These are phyloP conservation scores for Phalacrocorax aristotelis DNA, from an alignment of 2,113 vertebrate genomes.

Conservation along the genomic window DNA sequence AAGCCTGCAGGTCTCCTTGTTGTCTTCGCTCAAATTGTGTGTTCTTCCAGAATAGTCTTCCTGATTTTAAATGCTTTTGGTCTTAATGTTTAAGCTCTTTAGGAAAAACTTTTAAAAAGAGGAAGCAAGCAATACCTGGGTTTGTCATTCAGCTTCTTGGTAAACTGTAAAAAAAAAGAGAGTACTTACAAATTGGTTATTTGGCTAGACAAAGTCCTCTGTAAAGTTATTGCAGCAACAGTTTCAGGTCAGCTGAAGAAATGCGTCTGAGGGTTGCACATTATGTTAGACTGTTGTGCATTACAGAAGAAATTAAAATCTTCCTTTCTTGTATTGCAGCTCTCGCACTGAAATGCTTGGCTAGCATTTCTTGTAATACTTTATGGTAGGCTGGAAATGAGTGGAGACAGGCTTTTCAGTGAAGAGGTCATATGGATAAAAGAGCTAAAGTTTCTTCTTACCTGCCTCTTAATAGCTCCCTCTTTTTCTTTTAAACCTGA, in stretches of 20 bases:
- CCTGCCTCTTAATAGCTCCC: background rate
- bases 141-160: background rate
- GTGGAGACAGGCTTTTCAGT: background rate
- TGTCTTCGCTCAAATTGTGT: background rate
- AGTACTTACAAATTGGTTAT: background rate
- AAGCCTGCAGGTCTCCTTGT: background rate
- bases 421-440: background rate
- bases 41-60: background rate
- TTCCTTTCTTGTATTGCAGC: background rate
- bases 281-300: background rate
- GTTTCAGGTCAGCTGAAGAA: background rate
- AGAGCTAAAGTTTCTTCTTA: background rate
- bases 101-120: background rate
- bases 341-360: background rate
- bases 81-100: background rate
- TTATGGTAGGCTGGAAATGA: background rate
- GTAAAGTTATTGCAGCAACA: background rate
- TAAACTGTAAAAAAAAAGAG: background rate
- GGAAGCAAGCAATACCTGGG: background rate
- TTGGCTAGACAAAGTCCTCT: background rate
- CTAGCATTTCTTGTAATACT: background rate
- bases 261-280: background rate
- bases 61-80: background rate
- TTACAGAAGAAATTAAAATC: background rate
- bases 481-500: background rate